Evolutionary conservation across 1,140 invertebrate genomes (phyloP), one percentile per base, ranked within the genome.

Genomic region (Lepidurus arcticus): DNA sequence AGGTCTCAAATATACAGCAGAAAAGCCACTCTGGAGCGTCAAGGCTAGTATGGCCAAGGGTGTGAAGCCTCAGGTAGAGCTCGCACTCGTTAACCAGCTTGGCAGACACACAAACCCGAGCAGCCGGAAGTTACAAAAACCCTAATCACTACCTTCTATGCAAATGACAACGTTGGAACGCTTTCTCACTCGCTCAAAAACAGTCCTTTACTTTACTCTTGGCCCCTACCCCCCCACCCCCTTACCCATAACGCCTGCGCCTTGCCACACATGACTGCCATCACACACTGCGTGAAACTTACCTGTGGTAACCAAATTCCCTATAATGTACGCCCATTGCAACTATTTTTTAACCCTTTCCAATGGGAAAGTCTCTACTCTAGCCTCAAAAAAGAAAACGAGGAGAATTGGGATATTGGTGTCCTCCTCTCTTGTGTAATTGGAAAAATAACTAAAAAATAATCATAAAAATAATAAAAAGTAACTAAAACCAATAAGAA

Each of bases 381-480:
- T 34, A 4, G 34, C 34, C 34, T 34, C 4, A 34, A 34, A 34
- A 34, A 34, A 4, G 2, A 34, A 34, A 34, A 34, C 4, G 0
- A 4, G 3, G 34, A 3, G 34, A 4, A 34, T 2, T 34, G 34
- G 2, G 34, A 34, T 2, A 34, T 34, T 34, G 34, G 3, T 2
- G 26, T 3, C 26, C 26, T 0, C 26, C 26, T 34, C 1, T 34
- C 26, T 34, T 0, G 2, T 34, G 34, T 34, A 34, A 34, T 34
- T 34, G 0, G 34, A 34, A 34, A 34, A 4, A 3, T 34, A 34
- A 34, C 3, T 34, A 34, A 34, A 34, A 34, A 34, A 42, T 53
- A 42, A 78, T n/a, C n/a, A n/a, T n/a, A 79, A 7, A 79, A 7
- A 79, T 13, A 79, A 44, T 26, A 47, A 43, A 74, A 53, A 42